Conservation (phyloP, 1,140 invertebrate genomes). For the Lithobius niger region DNA sequence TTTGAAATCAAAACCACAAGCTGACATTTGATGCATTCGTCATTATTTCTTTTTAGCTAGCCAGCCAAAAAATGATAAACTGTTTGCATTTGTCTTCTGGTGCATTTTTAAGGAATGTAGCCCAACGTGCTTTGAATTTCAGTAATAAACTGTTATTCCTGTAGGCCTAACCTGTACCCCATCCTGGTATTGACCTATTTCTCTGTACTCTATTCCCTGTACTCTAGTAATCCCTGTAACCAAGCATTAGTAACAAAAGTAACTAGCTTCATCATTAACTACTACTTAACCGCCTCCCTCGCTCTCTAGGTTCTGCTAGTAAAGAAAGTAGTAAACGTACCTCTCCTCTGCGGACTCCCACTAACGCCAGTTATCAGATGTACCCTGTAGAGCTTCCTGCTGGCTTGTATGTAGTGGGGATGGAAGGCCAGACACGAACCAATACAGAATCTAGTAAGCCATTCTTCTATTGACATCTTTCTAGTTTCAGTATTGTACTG, state of each 20-base stretch:
- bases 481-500: no score
- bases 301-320: not conserved
- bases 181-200: no score
- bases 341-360: not conserved
- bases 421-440: not conserved
- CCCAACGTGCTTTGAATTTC: no score
- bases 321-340: not conserved
- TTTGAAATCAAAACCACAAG: no score
- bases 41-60: no score
- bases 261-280: not conserved
- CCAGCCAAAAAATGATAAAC: no score
- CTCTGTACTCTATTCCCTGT: not conserved
- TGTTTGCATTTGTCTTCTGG: no score
- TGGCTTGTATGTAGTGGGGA: conserved; percentile 1
- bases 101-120: no score
- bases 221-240: not conserved
- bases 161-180: no score
- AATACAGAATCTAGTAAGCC: not conserved
- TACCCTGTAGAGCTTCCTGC: conserved; percentile 4
- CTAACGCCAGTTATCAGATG: not conserved
- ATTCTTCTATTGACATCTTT: not conserved
- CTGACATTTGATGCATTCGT: no score
- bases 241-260: not conserved
- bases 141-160: no score
- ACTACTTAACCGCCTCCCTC: not conserved